Percentiles rank a stretch among this genome's conserved stretches.
These are phyloP conservation scores for Campaea margaritaria DNA, from an alignment of 2,888 invertebrate genomes.

Conservation along the genomic window DNA sequence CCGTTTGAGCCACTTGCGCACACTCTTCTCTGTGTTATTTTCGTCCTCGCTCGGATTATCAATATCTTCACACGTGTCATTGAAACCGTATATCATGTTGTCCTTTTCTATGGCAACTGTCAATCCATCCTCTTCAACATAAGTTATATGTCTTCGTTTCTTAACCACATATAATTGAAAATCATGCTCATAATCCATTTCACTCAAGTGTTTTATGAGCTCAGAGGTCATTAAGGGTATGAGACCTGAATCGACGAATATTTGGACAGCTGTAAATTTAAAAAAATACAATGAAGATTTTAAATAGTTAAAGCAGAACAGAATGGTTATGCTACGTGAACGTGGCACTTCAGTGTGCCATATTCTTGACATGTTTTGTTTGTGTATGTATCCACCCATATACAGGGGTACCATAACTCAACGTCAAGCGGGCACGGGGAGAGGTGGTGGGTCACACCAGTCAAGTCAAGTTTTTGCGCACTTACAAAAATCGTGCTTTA, in stretches of 20 bases:
- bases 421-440: too few relatives aligned
- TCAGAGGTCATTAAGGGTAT: slow-evolving; percentile 73
- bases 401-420: too few relatives aligned
- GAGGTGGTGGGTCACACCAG: too few relatives aligned
- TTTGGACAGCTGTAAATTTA: slow-evolving; percentile 77
- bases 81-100: slow-evolving; percentile 79
- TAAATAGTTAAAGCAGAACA: not conserved
- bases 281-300: not conserved
- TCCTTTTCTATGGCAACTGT: slow-evolving; percentile 80
- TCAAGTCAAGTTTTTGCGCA: too few relatives aligned
- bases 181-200: slow-evolving; percentile 76
- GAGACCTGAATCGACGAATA: slow-evolving; percentile 77
- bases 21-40: slow-evolving; percentile 49
- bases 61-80: slow-evolving; percentile 72
- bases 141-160: slow-evolving; percentile 59
- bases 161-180: slow-evolving; percentile 53
- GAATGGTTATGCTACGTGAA: too few relatives aligned
- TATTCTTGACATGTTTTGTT: too few relatives aligned
- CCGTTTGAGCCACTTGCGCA: slow-evolving; percentile 59
- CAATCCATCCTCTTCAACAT: slow-evolving; percentile 68
- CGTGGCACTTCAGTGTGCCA: too few relatives aligned
- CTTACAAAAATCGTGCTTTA: too few relatives aligned
- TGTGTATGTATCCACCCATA: too few relatives aligned
- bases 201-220: slow-evolving; percentile 66
- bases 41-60: slow-evolving; percentile 74